phyloP scores from a whole-genome alignment of 2,888 invertebrate species.

The Uloborus plumipes region DNA sequence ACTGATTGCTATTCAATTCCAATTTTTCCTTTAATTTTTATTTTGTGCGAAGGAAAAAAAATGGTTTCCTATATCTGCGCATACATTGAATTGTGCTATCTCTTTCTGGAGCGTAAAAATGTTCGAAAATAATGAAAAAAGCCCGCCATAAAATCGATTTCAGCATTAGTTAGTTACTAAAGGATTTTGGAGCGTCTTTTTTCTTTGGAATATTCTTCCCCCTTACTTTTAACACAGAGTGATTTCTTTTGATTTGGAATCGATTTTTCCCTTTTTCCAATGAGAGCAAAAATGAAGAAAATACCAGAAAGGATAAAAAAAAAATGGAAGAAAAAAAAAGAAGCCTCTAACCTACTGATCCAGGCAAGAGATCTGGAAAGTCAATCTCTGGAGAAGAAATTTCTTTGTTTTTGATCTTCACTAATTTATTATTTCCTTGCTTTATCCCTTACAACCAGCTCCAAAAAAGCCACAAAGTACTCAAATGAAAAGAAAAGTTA shows the following conservation, averaged over 20 bases:
- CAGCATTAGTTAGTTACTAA: slow-evolving; percentile 34
- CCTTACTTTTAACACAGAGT: slow-evolving; percentile 12
- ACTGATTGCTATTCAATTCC: too few relatives aligned
- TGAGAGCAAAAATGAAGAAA: slow-evolving; percentile 10
- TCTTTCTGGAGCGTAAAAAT: too few relatives aligned
- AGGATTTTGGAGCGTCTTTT: slow-evolving; percentile 12
- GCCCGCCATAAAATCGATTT: slow-evolving; percentile 19
- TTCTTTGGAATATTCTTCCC: slow-evolving; percentile 9
- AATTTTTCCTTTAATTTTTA: too few relatives aligned
- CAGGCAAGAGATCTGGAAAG: slow-evolving; percentile 37
- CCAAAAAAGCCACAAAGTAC: slow-evolving; percentile 28
- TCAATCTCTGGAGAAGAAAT: slow-evolving; percentile 28
- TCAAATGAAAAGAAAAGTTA: slow-evolving; percentile 46
- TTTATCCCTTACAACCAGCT: slow-evolving; percentile 13
- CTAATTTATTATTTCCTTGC: slow-evolving; percentile 34
- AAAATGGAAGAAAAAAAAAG: background rate
- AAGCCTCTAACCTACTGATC: slow-evolving; percentile 47
- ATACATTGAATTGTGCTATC: too few relatives aligned
- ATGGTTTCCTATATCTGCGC: too few relatives aligned
- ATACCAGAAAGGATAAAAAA: slow-evolving; percentile 6
- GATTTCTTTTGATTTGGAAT: slow-evolving; percentile 53
- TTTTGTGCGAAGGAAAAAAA: too few relatives aligned
- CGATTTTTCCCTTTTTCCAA: slow-evolving; percentile 40
- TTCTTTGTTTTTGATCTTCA: slow-evolving; percentile 51
- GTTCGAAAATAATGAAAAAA: background rate